Percentiles rank a stretch among this genome's conserved stretches.
Evolutionary conservation across 2,797 vertebrate genomes (phyloP).

Genomic region (Cyprinella venusta): DNA sequence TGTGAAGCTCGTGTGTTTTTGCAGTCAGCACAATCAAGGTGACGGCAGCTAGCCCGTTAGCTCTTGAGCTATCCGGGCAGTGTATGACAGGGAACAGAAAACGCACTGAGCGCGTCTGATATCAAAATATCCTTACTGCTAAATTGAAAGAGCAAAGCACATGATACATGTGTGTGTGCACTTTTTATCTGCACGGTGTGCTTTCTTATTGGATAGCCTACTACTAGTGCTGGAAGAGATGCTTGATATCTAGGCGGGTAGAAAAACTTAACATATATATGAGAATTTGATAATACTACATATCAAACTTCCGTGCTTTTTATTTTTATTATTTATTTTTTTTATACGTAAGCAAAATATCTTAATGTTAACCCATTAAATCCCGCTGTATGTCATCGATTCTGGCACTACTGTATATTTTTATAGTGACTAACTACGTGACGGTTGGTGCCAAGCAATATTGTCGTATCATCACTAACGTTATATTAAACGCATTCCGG

Average conservation of each 20-base stretch:
- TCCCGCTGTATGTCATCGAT: slow-evolving; percentile 4
- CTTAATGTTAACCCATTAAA: neutral
- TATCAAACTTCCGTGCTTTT: neutral
- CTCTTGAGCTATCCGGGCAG: slow-evolving; percentile 58
- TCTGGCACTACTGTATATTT: neutral
- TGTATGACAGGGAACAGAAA: slow-evolving; percentile 63
- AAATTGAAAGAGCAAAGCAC: neutral
- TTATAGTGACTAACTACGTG: neutral
- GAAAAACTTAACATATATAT: slow-evolving; percentile 10
- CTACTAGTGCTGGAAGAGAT: neutral
- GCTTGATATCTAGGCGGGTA: slow-evolving; percentile 6
- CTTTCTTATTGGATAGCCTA: neutral
- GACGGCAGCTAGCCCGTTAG: slow-evolving; percentile 56
- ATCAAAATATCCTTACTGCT: neutral
- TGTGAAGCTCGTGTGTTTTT: slow-evolving; percentile 44
- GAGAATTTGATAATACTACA: neutral
- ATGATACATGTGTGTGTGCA: too few species aligned
- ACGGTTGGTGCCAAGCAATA: slow-evolving; percentile 15
- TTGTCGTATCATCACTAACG: neutral
- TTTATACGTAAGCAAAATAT: neutral
- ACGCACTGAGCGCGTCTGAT: neutral
- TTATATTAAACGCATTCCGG: neutral
- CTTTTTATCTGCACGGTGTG: neutral
- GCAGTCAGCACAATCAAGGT: slow-evolving; percentile 57
- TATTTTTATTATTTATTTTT: too few species aligned